phyloP scores from a whole-genome alignment of 64 coral and sea anemone genomes.

The Astreopora myriophthalma region DNA sequence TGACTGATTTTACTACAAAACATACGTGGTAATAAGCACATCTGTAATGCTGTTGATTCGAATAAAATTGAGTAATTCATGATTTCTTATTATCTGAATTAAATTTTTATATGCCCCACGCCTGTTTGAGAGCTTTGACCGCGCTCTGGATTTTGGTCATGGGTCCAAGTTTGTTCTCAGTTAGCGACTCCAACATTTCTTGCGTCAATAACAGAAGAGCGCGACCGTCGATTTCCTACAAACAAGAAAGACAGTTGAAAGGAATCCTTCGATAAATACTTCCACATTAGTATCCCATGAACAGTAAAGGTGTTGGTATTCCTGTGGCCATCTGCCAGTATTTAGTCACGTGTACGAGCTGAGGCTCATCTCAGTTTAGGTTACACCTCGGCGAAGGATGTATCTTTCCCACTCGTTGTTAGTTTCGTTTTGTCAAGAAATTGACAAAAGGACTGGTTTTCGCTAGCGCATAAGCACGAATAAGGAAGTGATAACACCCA shows the following conservation, averaged over 20 bases:
- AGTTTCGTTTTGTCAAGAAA: too few relatives aligned
- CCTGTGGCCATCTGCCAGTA: too few relatives aligned
- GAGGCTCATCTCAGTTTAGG: too few relatives aligned
- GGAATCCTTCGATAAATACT: neutral
- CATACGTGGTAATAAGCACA: neutral
- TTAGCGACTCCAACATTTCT: slow-evolving; percentile 91
- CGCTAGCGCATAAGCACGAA: too few relatives aligned
- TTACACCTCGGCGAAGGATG: too few relatives aligned
- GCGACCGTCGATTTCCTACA: slow-evolving; percentile 92
- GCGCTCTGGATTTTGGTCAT: slow-evolving; percentile 98
- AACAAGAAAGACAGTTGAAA: neutral
- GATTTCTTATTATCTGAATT: slow-evolving; percentile 11
- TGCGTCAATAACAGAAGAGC: slow-evolving; percentile 85
- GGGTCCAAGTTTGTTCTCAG: slow-evolving; percentile 92
- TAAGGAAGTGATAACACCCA: too few relatives aligned
- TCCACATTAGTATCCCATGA: too few relatives aligned
- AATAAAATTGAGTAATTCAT: slow-evolving; percentile 7
- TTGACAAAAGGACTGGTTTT: too few relatives aligned
- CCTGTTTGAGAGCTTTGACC: slow-evolving; percentile 86
- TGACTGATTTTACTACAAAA: slow-evolving; percentile 10
- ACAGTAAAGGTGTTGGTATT: too few relatives aligned
- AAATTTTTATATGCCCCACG: slow-evolving; percentile 84
- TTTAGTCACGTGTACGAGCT: too few relatives aligned
- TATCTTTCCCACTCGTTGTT: too few relatives aligned
- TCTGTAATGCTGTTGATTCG: neutral